These are phyloP conservation scores for Nomada flava DNA, from an alignment of 2,888 invertebrate genomes.

Conservation along the genomic window DNA sequence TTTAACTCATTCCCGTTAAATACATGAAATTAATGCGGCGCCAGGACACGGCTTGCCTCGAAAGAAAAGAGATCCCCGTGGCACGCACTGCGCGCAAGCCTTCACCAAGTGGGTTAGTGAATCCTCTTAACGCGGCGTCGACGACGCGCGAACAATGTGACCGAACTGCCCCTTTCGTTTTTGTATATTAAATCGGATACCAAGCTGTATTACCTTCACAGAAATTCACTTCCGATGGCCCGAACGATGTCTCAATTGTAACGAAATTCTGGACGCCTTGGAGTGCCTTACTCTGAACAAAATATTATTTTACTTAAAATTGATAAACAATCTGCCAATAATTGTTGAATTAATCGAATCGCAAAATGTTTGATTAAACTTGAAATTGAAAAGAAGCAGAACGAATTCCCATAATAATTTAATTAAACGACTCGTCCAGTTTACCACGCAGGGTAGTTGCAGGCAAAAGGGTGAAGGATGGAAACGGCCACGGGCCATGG, in stretches of 20 bases:
- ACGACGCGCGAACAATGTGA: not conserved
- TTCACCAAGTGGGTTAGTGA: constrained; percentile 37
- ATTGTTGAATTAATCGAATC: not conserved
- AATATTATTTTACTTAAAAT: not conserved
- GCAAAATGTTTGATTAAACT: constrained; percentile 5
- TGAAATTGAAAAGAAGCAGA: constrained; percentile 11
- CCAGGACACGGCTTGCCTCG: constrained; percentile 75
- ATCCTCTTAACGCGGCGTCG: constrained; percentile 12
- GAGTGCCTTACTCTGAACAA: too few relatives aligned
- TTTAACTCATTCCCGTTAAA: constrained; percentile 65
- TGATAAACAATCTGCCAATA: not conserved
- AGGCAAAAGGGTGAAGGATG: constrained; percentile 28
- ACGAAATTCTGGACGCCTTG: too few relatives aligned
- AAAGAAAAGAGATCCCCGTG: constrained; percentile 72
- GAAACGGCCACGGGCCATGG: constrained; percentile 45
- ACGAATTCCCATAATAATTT: constrained; percentile 26
- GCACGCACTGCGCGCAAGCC: constrained; percentile 30
- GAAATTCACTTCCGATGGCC: too few relatives aligned
- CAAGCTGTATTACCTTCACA: not conserved
- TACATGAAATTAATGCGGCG: constrained; percentile 77
- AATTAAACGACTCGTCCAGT: constrained; percentile 20
- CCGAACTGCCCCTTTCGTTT: not conserved
- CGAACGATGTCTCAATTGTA: too few relatives aligned
- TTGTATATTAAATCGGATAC: not conserved
- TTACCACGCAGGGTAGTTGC: constrained; percentile 4